A percentile compares a stretch with the other conserved stretches of the same genome.
phyloP scores from a whole-genome alignment of 2,113 vertebrate genomes.

The Eulemur macaco region DNA sequence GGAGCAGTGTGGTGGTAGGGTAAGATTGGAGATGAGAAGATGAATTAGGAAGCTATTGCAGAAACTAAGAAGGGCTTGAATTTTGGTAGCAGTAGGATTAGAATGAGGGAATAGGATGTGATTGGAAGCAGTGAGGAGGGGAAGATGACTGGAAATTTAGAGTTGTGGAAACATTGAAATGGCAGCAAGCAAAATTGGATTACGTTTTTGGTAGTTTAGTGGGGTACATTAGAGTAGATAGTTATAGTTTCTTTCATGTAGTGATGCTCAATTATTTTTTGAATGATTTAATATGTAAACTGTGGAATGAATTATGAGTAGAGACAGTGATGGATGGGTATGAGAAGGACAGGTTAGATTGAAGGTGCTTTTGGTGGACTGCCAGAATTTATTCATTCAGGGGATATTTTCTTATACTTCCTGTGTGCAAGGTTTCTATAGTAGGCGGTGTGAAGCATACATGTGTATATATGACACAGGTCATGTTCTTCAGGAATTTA shows the following conservation, averaged over 20 bases:
- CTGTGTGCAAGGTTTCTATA: neutral
- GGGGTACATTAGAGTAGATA: neutral
- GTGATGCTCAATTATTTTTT: neutral
- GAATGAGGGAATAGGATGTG: neutral
- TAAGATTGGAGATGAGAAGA: neutral
- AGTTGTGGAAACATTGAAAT: conserved; percentile 4
- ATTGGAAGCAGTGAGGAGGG: neutral
- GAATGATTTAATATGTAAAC: conserved; percentile 35
- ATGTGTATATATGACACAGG: neutral
- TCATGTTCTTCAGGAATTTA: conserved; percentile 12
- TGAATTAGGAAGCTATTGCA: neutral
- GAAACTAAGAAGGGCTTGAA: neutral
- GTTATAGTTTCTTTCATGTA: neutral
- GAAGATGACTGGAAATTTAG: neutral
- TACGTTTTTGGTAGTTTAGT: conserved; percentile 3
- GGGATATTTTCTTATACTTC: conserved; percentile 24
- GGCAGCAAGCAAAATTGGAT: neutral
- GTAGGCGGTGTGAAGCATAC: neutral
- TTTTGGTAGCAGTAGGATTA: conserved; percentile 21
- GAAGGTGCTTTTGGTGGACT: conserved; percentile 31
- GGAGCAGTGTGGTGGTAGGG: neutral
- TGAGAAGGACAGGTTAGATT: conserved; percentile 13
- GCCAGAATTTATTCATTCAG: neutral
- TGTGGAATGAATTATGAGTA: conserved; percentile 7
- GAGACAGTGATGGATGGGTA: neutral